Conservation (phyloP, 2,888 invertebrate genomes). For the Ormia ochracea region DNA sequence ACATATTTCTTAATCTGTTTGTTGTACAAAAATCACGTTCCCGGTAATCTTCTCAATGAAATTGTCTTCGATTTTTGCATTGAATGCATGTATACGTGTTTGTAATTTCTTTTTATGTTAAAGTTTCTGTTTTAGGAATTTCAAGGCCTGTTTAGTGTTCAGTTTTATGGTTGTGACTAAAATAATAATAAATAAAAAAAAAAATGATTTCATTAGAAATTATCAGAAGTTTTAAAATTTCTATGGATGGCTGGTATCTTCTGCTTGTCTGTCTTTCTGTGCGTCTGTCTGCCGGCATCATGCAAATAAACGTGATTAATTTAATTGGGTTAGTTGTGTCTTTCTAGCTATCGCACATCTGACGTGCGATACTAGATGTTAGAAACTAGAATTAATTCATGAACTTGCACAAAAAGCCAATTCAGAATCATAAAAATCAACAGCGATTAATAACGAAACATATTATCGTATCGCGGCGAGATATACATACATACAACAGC, state of each 20-base stretch:
- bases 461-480: slow-evolving; percentile 13
- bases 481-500: slow-evolving; percentile 5
- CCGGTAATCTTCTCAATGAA: slow-evolving; percentile 27
- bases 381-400: slow-evolving; percentile 35
- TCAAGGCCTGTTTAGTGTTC: slow-evolving; percentile 28
- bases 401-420: slow-evolving; percentile 1
- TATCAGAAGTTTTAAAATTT: slow-evolving; percentile 8
- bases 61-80: slow-evolving; percentile 17
- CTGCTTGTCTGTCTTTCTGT: background rate
- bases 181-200: too few species aligned
- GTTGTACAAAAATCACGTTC: slow-evolving; percentile 35
- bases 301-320: slow-evolving; percentile 53
- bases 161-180: background rate
- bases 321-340: slow-evolving; percentile 50
- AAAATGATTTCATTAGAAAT: slow-evolving; percentile 15
- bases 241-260: too few species aligned
- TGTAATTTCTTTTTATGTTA: slow-evolving; percentile 5
- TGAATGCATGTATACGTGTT: slow-evolving; percentile 15
- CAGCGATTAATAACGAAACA: slow-evolving; percentile 49
- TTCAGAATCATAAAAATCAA: slow-evolving; percentile 52
- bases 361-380: background rate
- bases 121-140: background rate
- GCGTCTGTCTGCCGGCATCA: slow-evolving; percentile 19
- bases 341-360: background rate
- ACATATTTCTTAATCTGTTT: background rate